Evolutionary conservation across 1,140 invertebrate species (phyloP), one percentile per base, ranked within the genome.

Genomic region (Zeugodacus cucurbitae): DNA sequence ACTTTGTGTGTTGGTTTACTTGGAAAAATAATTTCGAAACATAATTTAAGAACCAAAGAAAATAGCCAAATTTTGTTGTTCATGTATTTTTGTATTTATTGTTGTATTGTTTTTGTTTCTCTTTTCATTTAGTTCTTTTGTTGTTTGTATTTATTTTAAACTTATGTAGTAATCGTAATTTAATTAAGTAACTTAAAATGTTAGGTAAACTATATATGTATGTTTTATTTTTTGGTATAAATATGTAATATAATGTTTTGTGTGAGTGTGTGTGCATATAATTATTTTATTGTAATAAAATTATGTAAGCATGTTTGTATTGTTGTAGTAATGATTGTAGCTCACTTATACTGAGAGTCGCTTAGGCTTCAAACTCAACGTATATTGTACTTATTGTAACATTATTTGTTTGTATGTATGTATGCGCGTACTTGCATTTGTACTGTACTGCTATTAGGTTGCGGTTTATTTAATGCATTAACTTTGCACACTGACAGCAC

Each of bases 41-140:
- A 26, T 48, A 82, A 82, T 82, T 48, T 2, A 29, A 48, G 26
- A n/a, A 22, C 74, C 74, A 82, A 82, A 82, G 44, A 82, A 82
- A 82, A 48, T 26, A 26, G 74, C 41, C 74, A 82, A 82, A 82
- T 82, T 82, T 74, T 54, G 17, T 82, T 82, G 67, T 82, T 48
- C 10, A 48, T 48, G 74, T 82, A 82, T 82, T 82, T 82, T 54
- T 82, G 74, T 82, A 82, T 48, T 82, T 82, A 41, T 82, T 82
- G 44, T 48, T 82, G 74, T 82, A 48, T 82, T 48, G 11, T n/a
- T 26, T 48, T 44, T 48, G 74, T 82, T 82, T n/a, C 41, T 48
- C 11, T 20, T 74, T 41, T 7, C 20, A 74, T 74, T 37, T 37
- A 22, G 32, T 82, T 54, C 48, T 54, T 82, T 48, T 44, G 37